These are phyloP conservation scores for Ondatra zibethicus DNA, from an alignment of 2,113 vertebrate genomes.

Conservation along the genomic window DNA sequence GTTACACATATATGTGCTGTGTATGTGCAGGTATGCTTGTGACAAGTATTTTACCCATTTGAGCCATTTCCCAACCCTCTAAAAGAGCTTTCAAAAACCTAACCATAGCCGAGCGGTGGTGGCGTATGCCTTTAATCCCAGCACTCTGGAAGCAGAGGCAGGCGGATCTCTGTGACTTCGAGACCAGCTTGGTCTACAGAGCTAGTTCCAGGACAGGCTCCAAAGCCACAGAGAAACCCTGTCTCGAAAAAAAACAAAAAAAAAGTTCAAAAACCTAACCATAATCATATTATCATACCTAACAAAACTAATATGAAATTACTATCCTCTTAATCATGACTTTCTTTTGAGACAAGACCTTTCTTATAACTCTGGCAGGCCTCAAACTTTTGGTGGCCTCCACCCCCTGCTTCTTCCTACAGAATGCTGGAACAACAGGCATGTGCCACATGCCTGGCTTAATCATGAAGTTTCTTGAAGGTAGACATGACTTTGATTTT, in stretches of 20 bases:
- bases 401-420: background rate
- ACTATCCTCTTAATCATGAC: background rate
- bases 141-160: too few species aligned
- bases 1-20: background rate
- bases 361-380: background rate
- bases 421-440: background rate
- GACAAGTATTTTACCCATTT: background rate
- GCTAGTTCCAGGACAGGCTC: too few species aligned
- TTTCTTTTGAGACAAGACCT: background rate
- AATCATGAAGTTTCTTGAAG: background rate
- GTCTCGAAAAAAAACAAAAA: too few species aligned
- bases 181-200: too few species aligned
- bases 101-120: background rate
- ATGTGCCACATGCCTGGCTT: background rate
- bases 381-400: background rate
- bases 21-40: background rate
- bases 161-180: too few species aligned
- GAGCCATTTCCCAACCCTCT: background rate
- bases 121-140: too few species aligned
- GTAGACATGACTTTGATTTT: too few species aligned
- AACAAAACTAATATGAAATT: slow-evolving; percentile 23
- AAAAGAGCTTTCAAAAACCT: background rate
- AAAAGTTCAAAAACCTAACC: background rate
- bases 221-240: too few species aligned
- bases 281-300: background rate